phyloP scores from a whole-genome alignment of 2,797 vertebrate species.

The Rhabdophis nuchalis region DNA sequence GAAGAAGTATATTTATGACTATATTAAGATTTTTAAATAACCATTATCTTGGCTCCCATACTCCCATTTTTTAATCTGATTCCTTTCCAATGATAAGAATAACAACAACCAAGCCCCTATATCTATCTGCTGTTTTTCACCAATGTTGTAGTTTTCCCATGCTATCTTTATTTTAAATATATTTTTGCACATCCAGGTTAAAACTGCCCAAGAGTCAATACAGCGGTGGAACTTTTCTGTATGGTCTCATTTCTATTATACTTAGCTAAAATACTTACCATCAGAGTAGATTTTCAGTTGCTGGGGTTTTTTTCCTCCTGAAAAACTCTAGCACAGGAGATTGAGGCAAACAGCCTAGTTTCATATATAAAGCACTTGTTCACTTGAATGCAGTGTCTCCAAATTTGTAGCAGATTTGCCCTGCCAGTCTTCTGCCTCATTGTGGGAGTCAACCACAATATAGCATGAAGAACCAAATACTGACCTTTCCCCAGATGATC shows the following conservation, averaged over 20 bases:
- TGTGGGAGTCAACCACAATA: background rate
- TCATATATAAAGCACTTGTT: conserved; percentile 61
- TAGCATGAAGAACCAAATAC: background rate
- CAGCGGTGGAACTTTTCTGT: background rate
- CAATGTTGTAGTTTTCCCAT: background rate
- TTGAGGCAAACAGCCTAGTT: conserved; percentile 43
- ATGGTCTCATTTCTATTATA: background rate
- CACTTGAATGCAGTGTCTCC: conserved; percentile 35
- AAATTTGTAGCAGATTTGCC: conserved; percentile 23
- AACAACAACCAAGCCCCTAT: background rate
- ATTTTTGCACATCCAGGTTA: background rate
- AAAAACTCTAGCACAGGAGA: conserved; percentile 35
- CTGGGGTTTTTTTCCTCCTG: background rate
- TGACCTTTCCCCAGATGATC: background rate
- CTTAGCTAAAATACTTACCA: background rate
- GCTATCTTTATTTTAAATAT: background rate
- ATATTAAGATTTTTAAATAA: background rate
- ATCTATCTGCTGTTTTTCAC: background rate
- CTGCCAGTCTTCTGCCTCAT: background rate
- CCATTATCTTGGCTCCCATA: background rate
- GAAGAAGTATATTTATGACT: background rate
- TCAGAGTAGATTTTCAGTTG: background rate
- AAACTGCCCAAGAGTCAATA: background rate
- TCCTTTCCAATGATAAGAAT: background rate
- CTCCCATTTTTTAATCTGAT: background rate